phyloP scores from a whole-genome alignment of 1,140 invertebrate genomes.

The Lineus longissimus region DNA sequence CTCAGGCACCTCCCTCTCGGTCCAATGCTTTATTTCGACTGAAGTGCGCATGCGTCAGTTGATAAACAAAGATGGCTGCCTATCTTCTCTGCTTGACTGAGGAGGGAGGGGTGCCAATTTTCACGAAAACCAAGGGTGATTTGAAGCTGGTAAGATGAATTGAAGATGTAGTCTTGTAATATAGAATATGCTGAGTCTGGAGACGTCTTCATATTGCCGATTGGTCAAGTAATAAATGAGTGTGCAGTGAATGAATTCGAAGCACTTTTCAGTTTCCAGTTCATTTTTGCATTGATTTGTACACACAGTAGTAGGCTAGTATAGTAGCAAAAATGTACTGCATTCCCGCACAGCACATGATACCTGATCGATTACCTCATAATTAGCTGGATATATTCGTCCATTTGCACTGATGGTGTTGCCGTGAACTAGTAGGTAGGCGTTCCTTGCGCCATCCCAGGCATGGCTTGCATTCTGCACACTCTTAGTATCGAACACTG shows the following conservation, averaged over 20 bases:
- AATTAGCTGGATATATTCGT: neutral
- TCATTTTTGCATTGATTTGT: neutral
- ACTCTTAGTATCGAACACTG: too few relatives aligned
- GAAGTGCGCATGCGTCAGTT: too few relatives aligned
- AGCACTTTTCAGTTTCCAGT: neutral
- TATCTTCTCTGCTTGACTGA: conserved; percentile 38
- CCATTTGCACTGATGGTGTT: neutral
- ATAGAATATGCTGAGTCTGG: neutral
- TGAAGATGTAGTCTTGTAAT: neutral
- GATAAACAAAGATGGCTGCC: conserved; percentile 27
- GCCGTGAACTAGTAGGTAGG: too few relatives aligned
- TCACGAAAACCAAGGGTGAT: conserved; percentile 34
- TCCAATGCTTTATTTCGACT: too few relatives aligned
- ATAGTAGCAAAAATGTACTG: too few relatives aligned
- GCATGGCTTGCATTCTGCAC: too few relatives aligned
- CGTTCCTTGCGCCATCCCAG: too few relatives aligned
- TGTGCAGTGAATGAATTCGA: neutral
- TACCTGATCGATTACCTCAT: neutral
- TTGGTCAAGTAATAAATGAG: neutral
- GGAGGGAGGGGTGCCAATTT: conserved; percentile 44
- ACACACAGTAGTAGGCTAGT: too few relatives aligned
- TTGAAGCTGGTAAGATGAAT: conserved; percentile 24
- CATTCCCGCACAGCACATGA: neutral
- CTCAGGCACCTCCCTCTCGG: too few relatives aligned
- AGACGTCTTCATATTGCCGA: too few relatives aligned